phyloP scores from a whole-genome alignment of 2,888 invertebrate genomes.

The Pammene fasciana region DNA sequence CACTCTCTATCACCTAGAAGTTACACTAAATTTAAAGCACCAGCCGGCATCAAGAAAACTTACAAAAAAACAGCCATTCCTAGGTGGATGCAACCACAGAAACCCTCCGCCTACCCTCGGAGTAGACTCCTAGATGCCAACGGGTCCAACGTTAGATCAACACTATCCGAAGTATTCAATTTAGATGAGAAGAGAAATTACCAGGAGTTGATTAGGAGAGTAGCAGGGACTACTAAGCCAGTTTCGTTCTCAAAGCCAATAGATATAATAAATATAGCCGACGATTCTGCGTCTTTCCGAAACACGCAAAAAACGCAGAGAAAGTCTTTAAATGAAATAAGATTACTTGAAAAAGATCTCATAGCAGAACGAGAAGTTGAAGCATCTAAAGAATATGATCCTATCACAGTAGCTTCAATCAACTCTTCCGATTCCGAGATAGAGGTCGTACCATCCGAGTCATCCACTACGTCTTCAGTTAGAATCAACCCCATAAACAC shows the following conservation, averaged over 20 bases:
- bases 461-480: slow-evolving; percentile 70
- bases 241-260: slow-evolving; percentile 53
- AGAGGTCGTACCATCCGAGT: slow-evolving; percentile 71
- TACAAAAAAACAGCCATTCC: slow-evolving; percentile 68
- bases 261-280: slow-evolving; percentile 66
- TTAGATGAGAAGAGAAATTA: slow-evolving; percentile 83
- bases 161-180: slow-evolving; percentile 79
- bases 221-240: slow-evolving; percentile 61
- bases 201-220: slow-evolving; percentile 78
- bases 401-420: slow-evolving; percentile 73
- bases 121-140: slow-evolving; percentile 63
- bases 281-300: slow-evolving; percentile 67
- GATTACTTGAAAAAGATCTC: slow-evolving; percentile 62
- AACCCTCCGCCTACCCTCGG: slow-evolving; percentile 54
- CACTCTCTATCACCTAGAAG: slow-evolving; percentile 60
- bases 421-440: slow-evolving; percentile 78
- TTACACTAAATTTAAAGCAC: slow-evolving; percentile 66
- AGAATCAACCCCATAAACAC: slow-evolving; percentile 80
- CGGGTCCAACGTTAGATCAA: slow-evolving; percentile 62
- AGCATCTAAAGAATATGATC: slow-evolving; percentile 67
- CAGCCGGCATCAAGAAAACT: slow-evolving; percentile 68
- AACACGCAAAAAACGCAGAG: slow-evolving; percentile 66
- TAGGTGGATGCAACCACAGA: slow-evolving; percentile 65
- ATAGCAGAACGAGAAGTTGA: slow-evolving; percentile 61
- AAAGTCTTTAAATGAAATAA: slow-evolving; percentile 67